Evolutionary conservation across 2,113 vertebrate species (phyloP).

Genomic region (Podarcis cretensis): DNA sequence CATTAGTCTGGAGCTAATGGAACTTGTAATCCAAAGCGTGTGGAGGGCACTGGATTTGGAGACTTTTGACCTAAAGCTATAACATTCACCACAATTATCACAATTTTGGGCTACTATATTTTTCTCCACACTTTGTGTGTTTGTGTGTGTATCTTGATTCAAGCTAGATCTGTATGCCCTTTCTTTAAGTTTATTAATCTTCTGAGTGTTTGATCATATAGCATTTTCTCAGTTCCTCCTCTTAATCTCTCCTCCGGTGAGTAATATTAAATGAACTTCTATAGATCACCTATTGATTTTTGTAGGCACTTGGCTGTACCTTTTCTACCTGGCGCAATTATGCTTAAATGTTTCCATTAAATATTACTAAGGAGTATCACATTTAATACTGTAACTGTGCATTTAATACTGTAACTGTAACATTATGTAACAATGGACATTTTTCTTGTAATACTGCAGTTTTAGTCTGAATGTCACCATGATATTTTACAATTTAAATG

Average conservation of each 20-base stretch:
- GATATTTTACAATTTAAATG: too few species aligned
- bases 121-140: background rate
- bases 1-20: too few species aligned
- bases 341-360: background rate
- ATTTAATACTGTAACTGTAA: constrained; percentile 14
- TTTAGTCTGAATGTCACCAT: too few species aligned
- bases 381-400: constrained; percentile 18
- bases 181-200: background rate
- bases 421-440: background rate
- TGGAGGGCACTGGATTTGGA: too few species aligned
- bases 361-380: constrained; percentile 4
- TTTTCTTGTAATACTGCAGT: too few species aligned
- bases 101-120: background rate
- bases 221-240: constrained; percentile 8
- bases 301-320: background rate
- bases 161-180: background rate
- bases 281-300: constrained; percentile 16
- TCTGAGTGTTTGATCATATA: background rate
- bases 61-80: background rate
- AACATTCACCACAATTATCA: background rate
- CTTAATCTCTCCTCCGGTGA: background rate
- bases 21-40: too few species aligned
- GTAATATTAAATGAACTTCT: background rate
- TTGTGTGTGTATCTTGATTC: background rate
- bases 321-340: background rate